These are phyloP conservation scores for Cylindroiulus punctatus DNA, from an alignment of 2,888 invertebrate species.

Conservation along the genomic window DNA sequence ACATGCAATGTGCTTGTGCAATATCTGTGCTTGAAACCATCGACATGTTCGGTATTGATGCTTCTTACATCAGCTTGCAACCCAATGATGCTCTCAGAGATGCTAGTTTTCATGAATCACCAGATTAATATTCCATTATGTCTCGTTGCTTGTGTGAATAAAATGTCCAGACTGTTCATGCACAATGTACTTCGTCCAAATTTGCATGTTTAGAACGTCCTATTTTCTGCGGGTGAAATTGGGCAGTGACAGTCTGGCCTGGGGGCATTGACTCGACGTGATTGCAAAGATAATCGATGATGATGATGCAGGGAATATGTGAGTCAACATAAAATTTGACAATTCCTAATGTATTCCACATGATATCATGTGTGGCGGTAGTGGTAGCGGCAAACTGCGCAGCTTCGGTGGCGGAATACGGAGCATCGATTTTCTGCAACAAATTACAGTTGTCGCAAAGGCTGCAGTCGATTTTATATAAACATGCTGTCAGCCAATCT, in stretches of 20 bases:
- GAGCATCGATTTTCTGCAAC: conserved; percentile 30
- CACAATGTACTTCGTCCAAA: neutral
- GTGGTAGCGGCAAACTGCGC: neutral
- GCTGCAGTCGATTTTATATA: conserved; percentile 23
- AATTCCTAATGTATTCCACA: neutral
- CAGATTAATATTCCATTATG: too few species aligned
- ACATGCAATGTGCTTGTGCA: too few species aligned
- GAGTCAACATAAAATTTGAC: neutral
- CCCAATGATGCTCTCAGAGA: too few species aligned
- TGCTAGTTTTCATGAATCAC: too few species aligned
- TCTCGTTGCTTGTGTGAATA: too few species aligned
- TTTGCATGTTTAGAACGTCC: neutral
- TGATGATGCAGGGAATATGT: neutral
- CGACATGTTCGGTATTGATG: too few species aligned
- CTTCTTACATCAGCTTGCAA: neutral
- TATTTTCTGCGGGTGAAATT: neutral
- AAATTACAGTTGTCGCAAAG: conserved; percentile 30
- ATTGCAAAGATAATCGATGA: neutral
- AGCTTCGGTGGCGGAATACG: neutral
- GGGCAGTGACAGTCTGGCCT: neutral
- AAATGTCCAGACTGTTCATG: too few species aligned
- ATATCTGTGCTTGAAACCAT: too few species aligned
- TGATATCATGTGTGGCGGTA: neutral
- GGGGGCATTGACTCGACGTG: neutral
- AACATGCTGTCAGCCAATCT: neutral